These are phyloP conservation scores for Lepidochrysops patricia DNA, from an alignment of 2,888 invertebrate species.

Conservation along the genomic window DNA sequence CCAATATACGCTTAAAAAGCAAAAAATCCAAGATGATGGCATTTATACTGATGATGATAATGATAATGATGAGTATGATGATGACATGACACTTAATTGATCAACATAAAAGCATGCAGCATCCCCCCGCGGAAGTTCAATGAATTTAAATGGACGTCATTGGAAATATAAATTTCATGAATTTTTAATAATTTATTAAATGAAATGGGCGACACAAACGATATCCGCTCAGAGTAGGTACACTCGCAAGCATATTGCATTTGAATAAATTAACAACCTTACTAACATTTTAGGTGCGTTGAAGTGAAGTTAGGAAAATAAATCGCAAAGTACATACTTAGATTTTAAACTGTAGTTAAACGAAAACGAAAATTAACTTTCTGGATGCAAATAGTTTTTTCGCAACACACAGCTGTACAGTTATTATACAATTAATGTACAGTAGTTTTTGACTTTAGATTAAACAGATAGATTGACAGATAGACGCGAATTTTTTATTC, in stretches of 20 bases:
- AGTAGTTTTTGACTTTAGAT: no score
- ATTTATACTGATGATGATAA: no score
- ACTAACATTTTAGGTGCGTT: not conserved
- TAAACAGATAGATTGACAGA: no score
- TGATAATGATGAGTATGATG: not conserved
- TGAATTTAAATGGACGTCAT: not conserved
- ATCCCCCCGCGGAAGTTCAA: not conserved
- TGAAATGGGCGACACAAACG: conserved; percentile 10
- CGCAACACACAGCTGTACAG: no score
- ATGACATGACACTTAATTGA: not conserved
- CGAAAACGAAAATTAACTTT: no score
- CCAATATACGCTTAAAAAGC: no score
- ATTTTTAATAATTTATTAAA: conserved; percentile 12
- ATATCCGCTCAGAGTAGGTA: conserved; percentile 4
- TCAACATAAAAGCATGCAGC: not conserved
- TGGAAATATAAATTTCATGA: conserved; percentile 2
- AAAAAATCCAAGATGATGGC: no score
- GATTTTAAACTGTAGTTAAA: no score
- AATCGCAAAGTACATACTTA: not conserved
- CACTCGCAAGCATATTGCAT: not conserved
- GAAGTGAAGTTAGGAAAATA: not conserved
- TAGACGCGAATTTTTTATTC: no score
- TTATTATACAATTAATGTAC: no score
- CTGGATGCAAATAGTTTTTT: no score
- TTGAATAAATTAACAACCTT: not conserved